Percentiles rank a stretch among this genome's conserved stretches.
These are phyloP conservation scores for Buceros bicornis DNA, from an alignment of 2,797 vertebrate genomes.

Conservation along the genomic window DNA sequence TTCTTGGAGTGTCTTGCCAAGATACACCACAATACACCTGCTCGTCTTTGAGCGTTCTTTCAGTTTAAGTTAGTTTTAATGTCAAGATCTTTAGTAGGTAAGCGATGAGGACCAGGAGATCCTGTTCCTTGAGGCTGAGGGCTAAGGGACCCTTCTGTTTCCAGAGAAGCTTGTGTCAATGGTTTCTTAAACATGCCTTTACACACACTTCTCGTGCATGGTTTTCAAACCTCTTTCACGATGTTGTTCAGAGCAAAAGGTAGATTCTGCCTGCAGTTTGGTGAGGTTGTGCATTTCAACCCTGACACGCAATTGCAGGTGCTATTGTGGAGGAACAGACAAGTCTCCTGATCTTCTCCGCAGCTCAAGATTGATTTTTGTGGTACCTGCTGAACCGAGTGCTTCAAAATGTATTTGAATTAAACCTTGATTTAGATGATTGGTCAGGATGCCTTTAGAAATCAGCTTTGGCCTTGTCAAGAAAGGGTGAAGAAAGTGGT, in stretches of 20 bases:
- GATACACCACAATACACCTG: neutral
- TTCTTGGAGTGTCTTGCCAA: conserved; percentile 25
- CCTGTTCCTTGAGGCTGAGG: conserved; percentile 1
- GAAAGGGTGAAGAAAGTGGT: neutral
- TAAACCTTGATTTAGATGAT: neutral
- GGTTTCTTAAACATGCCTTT: neutral
- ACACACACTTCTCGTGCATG: fast-evolving
- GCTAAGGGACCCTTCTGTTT: neutral
- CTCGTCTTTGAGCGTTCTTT: conserved; percentile 29
- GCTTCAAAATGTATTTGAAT: neutral
- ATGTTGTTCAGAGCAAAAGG: neutral
- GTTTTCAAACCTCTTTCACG: neutral
- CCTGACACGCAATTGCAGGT: neutral
- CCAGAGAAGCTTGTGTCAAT: neutral
- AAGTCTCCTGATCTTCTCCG: neutral
- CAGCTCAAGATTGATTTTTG: neutral
- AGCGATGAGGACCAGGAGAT: neutral
- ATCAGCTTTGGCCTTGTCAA: neutral
- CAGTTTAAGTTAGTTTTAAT: conserved; percentile 4
- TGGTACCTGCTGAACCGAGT: neutral
- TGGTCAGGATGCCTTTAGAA: neutral
- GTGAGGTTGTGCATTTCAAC: neutral
- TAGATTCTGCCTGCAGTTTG: neutral
- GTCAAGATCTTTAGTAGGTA: conserved; percentile 25
- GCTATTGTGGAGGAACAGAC: neutral